Base-by-base conservation (phyloP, 2,113 vertebrate genomes). In the Zosterops pallidus region DNA sequence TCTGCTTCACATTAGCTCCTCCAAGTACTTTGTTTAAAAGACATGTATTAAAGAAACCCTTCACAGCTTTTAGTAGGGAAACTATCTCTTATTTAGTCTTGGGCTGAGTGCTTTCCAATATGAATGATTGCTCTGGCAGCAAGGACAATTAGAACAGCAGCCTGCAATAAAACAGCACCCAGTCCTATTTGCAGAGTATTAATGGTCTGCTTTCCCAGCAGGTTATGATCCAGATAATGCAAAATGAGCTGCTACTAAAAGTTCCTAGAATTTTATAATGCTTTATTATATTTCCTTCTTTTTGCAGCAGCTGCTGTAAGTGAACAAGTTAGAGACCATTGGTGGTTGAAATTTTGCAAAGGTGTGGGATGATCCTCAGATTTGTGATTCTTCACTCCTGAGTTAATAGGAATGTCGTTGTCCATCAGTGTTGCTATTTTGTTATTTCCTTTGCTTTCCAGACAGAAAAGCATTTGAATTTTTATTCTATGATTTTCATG, bases 141-240 rank as follows among this genome's bases (percentile, higher is more conserved):
- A 95, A 92, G 79, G 92, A 93, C 93, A 95, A 94, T 95, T 96
- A 93, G 87, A 96, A 50, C 71, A 94, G 47, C 60, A 78, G 89
- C 92, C 84, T 88, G 87, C 70, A 91, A 90, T 95, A 94, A 96
- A 96, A 70, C 94, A 95, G 96, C 92, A 96, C 94, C 85, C 85
- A 76, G 63, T 89, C 82, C 88, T 94, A 85, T 94, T 94, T 90
- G 76, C 69, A 75, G 79, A 49, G 52, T 83, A 92, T 92, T 94
- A 97, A 93, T 94, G 42, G 41, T 49, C 28, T 84, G 72, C 64
- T 92, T 89, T 96, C 88, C 56, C 79, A 95, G 94, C 82, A 9
- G 35, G 83, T 71, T 94, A 71, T 2, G 9, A 92, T 89, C 37
- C 62, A 90, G 76, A 90, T 92, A 89, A 95, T 81, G 64, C 64